Evolutionary conservation across 2,888 invertebrate species (phyloP).

Genomic region (Chaetoderma sp.): DNA sequence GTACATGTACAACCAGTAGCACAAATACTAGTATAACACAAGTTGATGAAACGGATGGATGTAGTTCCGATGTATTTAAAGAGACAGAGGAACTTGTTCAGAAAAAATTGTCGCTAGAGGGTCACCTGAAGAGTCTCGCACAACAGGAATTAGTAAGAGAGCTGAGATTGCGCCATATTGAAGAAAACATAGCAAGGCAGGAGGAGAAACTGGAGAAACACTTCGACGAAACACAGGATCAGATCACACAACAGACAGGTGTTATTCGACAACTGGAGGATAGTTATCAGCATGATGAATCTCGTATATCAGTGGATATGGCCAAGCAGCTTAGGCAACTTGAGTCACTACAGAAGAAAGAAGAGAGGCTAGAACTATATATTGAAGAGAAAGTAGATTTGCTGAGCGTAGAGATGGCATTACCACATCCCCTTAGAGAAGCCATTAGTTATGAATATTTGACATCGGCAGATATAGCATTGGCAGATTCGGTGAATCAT

Average conservation of each 20-base stretch:
- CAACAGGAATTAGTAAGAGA: constrained; percentile 41
- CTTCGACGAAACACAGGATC: constrained; percentile 38
- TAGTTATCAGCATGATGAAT: constrained; percentile 6
- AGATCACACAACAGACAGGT: constrained; percentile 33
- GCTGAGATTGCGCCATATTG: constrained; percentile 42
- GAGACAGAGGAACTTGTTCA: constrained; percentile 34
- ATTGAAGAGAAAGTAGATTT: constrained; percentile 57
- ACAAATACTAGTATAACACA: too few relatives aligned
- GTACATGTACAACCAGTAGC: too few relatives aligned
- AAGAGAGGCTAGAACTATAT: constrained; percentile 52
- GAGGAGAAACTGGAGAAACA: constrained; percentile 47
- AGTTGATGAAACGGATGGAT: too few relatives aligned
- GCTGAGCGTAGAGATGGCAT: constrained; percentile 41
- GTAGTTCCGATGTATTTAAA: too few relatives aligned
- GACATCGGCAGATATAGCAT: background rate
- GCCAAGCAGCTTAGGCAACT: constrained; percentile 37
- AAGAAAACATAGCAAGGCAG: constrained; percentile 39
- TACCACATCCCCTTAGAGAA: constrained; percentile 45
- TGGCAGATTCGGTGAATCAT: background rate
- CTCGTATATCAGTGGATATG: constrained; percentile 11
- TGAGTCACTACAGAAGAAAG: constrained; percentile 41
- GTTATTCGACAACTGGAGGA: constrained; percentile 43
- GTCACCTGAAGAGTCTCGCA: constrained; percentile 44
- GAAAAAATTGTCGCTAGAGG: constrained; percentile 43
- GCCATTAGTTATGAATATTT: constrained; percentile 49